Base-by-base conservation (phyloP, 2,797 vertebrate species). In the Molossus alvarezi region DNA sequence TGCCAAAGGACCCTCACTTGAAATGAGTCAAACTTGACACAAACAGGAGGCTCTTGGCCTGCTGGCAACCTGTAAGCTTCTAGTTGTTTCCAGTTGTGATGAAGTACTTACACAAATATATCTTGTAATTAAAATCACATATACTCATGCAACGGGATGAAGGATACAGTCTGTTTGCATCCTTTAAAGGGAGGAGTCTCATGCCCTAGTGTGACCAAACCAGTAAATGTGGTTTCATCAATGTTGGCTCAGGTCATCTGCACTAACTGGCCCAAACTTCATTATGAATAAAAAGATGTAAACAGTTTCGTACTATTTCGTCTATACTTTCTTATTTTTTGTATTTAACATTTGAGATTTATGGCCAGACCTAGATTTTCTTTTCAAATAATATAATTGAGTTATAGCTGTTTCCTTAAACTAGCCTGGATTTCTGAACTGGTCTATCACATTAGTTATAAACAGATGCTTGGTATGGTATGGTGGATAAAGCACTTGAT, bases 361-460 rank as follows among this genome's bases (percentile, higher is more conserved):
- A 81, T 3, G 88, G 76, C 11, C 25, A 92, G 88, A 76, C 1
- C 18, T 91, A 82, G 62, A 75, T 79, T 87, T 93, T 94, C 77
- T 92, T 97, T 86, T 58, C 94, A 90, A 93, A 13, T 77, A 88
- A 89, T 83, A 89, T 48, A 88, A 88, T 14, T 82, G 37, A 87
- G 21, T 88, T 95, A 60, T 13, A 92, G 18, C 55, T 48, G 88
- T 95, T 58, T 29, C 45, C 17, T 88, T 88, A 94, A 84, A 93
- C 18, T 81, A n/a, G 33, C 23, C 14, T 84, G 55, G 14, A 25
- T 77, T 95, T 95, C 67, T 90, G 81, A 60, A 81, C 29, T 90
- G 79, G 45, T 72, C 23, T 71, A 75, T 89, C 23, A 93, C 15
- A 37, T 92, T 73, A 84, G n/a, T 79, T 82, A 77, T 69, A 82